Percentiles rank a stretch among this genome's conserved stretches.
Evolutionary conservation across 2,113 vertebrate species (phyloP).

Genomic region (Silurus meridionalis): DNA sequence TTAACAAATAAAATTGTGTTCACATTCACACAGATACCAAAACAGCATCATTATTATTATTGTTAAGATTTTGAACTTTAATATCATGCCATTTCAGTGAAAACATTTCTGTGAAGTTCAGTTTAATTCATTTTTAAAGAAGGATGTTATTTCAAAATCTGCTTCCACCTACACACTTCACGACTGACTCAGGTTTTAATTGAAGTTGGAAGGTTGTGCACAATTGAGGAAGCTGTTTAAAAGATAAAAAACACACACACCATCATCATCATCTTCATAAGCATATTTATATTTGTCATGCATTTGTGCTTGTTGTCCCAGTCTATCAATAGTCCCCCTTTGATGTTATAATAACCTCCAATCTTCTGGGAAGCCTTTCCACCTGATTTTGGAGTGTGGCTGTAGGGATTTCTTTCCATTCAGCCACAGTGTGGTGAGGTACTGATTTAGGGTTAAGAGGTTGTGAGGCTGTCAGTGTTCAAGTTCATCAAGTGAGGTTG

Average conservation of each 20-base stretch:
- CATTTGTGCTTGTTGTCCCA: too few relatives aligned
- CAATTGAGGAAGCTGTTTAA: not conserved
- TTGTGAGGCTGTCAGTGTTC: not conserved
- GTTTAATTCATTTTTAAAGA: not conserved
- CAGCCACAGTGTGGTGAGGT: not conserved
- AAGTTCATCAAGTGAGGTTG: not conserved
- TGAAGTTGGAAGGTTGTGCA: not conserved
- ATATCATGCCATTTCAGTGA: not conserved
- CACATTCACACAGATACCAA: not conserved
- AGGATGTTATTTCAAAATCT: conserved; percentile 3
- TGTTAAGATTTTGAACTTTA: not conserved
- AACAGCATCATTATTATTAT: not conserved
- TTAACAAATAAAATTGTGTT: not conserved
- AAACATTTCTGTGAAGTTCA: not conserved
- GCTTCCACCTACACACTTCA: conserved; percentile 6
- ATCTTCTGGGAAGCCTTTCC: not conserved
- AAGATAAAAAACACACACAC: not conserved
- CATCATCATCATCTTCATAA: not conserved
- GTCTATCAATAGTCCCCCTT: not conserved
- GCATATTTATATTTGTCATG: not conserved
- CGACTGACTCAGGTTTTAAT: conserved; percentile 14
- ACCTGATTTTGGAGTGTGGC: not conserved
- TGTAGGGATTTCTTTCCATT: not conserved
- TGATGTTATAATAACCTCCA: not conserved
- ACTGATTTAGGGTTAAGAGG: not conserved